These are phyloP conservation scores for Cheiracanthium punctorium DNA, from an alignment of 2,888 invertebrate species.

Conservation along the genomic window DNA sequence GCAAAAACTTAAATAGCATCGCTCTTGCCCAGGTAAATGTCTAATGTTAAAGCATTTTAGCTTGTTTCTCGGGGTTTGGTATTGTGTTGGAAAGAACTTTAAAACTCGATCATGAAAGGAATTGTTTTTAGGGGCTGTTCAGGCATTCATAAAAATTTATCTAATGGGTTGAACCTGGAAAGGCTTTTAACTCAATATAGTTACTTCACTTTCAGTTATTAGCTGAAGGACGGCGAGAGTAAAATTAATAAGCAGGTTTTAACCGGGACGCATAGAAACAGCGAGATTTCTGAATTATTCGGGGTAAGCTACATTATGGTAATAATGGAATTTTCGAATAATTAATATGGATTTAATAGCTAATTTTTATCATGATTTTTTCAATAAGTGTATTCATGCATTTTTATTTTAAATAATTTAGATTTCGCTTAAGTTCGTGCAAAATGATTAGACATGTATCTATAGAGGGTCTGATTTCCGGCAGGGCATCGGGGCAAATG, in stretches of 20 bases:
- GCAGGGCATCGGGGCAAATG: no score
- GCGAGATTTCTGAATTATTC: neutral
- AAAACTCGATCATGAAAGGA: neutral
- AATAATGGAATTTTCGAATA: slow-evolving; percentile 12
- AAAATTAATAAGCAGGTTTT: slow-evolving; percentile 5
- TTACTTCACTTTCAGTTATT: neutral
- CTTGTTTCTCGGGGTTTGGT: neutral
- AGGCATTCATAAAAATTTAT: slow-evolving; percentile 8
- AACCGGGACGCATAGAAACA: neutral
- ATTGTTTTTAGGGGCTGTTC: neutral
- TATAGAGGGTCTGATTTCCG: no score
- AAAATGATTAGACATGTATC: no score
- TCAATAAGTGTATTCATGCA: no score
- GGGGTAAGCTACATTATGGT: neutral
- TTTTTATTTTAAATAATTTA: no score
- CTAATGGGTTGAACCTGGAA: slow-evolving; percentile 5
- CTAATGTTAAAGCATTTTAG: neutral
- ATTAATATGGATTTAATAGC: slow-evolving; percentile 15
- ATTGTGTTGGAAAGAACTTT: neutral
- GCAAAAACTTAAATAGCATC: neutral
- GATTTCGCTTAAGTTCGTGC: no score
- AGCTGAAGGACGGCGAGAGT: neutral
- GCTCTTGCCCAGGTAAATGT: neutral
- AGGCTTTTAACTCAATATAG: neutral
- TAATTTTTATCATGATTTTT: neutral